Conservation (phyloP, 2,797 vertebrate species). For the Dryobates pubescens region DNA sequence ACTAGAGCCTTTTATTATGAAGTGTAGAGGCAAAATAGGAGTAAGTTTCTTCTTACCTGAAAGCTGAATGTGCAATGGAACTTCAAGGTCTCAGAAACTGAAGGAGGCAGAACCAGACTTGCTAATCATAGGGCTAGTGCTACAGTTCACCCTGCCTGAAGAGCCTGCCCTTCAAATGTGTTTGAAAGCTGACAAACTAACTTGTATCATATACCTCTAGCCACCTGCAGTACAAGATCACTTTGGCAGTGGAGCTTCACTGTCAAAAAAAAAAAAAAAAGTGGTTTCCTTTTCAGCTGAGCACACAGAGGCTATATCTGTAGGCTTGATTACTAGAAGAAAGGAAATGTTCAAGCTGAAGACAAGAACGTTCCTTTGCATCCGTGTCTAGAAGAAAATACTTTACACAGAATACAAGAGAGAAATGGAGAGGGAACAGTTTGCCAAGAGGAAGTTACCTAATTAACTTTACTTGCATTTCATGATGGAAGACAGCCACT, state of each 20-base stretch:
- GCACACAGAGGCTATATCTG: background rate
- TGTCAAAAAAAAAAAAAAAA: background rate
- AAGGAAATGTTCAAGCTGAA: background rate
- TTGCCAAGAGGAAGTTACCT: background rate
- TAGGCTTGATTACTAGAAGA: background rate
- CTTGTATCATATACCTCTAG: background rate
- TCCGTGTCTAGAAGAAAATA: background rate
- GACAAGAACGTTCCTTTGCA: background rate
- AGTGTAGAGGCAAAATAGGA: background rate
- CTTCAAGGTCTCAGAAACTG: background rate
- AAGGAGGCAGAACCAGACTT: background rate
- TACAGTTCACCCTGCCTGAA: background rate
- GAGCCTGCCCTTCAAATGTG: slow-evolving; percentile 2
- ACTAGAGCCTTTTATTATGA: background rate
- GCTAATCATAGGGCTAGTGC: background rate
- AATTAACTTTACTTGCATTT: background rate
- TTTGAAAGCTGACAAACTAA: slow-evolving; percentile 16
- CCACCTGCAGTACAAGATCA: slow-evolving; percentile 7
- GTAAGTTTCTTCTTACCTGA: background rate
- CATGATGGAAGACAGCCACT: background rate
- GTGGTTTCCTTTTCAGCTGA: slow-evolving; percentile 20
- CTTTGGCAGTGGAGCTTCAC: background rate
- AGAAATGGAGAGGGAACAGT: background rate
- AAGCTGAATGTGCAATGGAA: background rate
- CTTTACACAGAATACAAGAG: background rate